Evolutionary conservation across 2,113 vertebrate genomes (phyloP), one percentile per base, ranked within the genome.

Genomic region (Mobula hypostoma): DNA sequence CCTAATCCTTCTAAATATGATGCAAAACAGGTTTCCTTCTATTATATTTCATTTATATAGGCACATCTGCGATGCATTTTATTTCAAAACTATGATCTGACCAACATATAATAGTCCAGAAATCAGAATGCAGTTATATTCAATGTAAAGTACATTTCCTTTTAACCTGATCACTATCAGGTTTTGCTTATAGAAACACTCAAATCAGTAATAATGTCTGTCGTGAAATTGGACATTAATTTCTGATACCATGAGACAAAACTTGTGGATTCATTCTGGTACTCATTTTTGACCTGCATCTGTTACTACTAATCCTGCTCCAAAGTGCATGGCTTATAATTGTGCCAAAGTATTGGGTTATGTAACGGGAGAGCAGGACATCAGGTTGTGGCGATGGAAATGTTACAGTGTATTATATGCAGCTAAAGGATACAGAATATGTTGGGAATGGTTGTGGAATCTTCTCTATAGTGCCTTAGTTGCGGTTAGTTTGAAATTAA

Each of bases 1-100:
- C 70, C 91, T 74, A 93, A 93, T 93, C 70, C 36, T 93, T 93
- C 32, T 93, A 74, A 93, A 93, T 74, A 56, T 48, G 70, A 93
- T 74, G 48, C 70, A 74, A 74, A 93, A 74, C 68, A 93, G 91
- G 74, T 74, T 93, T 74, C 32, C 17, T 70, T 70, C 88, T 12
- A 76, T 40, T 63, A 93, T 93, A 70, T 93, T 48, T 40, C 40
- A 93, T 72, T 72, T 93, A 93, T 76, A 11, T 48, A 56, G 27
- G 32, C 32, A 93, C 91, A 93, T 93, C 91, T 93, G 91, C 68
- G 48, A 56, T 19, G n/a, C 40, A 93, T 93, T 93, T 76, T 40
- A 93, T 74, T 74, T 93, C 48, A 21, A 93, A 93, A 76, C 66
- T 93, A 56, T 15, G 40, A 74, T 90, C 61, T 74, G 91, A 74